These are phyloP conservation scores for Bombus turneri DNA, from an alignment of 1,140 invertebrate genomes.

Conservation along the genomic window DNA sequence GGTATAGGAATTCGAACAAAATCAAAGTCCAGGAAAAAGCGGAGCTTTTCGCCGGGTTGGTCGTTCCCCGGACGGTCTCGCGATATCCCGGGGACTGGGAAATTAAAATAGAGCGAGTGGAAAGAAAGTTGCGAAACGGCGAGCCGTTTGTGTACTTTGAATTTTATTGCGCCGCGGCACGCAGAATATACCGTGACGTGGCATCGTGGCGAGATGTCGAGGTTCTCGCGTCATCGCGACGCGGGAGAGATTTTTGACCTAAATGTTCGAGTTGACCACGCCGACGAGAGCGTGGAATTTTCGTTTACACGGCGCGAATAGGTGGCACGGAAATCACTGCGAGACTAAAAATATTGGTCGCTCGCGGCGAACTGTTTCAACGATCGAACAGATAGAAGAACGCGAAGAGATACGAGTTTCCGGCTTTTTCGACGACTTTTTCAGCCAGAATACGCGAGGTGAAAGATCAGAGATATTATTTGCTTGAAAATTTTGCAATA, in stretches of 20 bases:
- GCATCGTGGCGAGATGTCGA: background rate
- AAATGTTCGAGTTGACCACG: slow-evolving; percentile 68
- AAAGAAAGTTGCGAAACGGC: slow-evolving; percentile 62
- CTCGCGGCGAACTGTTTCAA: slow-evolving; percentile 1
- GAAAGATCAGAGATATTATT: background rate
- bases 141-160: slow-evolving; percentile 59
- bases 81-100: slow-evolving; percentile 48
- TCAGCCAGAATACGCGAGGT: background rate
- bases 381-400: background rate
- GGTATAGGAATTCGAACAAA: background rate
- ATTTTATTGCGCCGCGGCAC: slow-evolving; percentile 67
- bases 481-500: background rate
- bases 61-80: slow-evolving; percentile 57
- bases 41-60: slow-evolving; percentile 53
- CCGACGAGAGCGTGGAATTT: background rate
- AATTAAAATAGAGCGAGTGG: slow-evolving; percentile 73
- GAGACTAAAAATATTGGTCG: slow-evolving; percentile 25
- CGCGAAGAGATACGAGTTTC: background rate
- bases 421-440: background rate
- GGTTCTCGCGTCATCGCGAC: slow-evolving; percentile 40
- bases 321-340: slow-evolving; percentile 24
- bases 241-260: slow-evolving; percentile 80
- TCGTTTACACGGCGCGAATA: slow-evolving; percentile 1
- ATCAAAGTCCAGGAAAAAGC: background rate
- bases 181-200: background rate